Percentiles rank a stretch among this genome's conserved stretches.
Conservation (phyloP, 2,797 vertebrate genomes). For the Pseudotriccus pelzelni region DNA sequence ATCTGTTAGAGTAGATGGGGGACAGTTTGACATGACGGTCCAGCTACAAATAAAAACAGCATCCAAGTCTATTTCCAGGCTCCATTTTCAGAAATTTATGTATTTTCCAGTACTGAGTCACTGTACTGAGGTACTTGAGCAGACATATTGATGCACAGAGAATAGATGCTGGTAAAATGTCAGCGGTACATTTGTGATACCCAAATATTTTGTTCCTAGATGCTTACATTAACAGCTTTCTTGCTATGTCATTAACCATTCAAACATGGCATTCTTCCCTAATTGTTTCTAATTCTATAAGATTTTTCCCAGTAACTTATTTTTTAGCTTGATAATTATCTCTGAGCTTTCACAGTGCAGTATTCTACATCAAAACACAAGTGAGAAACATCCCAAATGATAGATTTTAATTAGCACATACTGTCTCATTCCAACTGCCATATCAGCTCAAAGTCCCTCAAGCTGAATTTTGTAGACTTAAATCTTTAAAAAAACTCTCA, state of each 20-base stretch:
- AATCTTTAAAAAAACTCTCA: background rate
- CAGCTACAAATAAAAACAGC: background rate
- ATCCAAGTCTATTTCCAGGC: background rate
- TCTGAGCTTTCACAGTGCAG: background rate
- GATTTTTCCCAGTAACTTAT: background rate
- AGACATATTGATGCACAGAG: background rate
- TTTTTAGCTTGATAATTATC: background rate
- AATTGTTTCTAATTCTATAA: background rate
- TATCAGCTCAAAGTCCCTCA: background rate
- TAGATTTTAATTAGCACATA: slow-evolving; percentile 36
- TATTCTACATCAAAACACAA: slow-evolving; percentile 7
- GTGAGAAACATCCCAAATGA: slow-evolving; percentile 15
- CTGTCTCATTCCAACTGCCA: background rate
- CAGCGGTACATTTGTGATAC: background rate
- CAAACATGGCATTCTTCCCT: background rate
- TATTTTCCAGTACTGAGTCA: background rate
- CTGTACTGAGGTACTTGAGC: background rate
- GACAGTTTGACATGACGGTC: background rate
- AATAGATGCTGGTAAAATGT: background rate
- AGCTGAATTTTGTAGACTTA: background rate
- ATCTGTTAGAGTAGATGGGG: background rate
- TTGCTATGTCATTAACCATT: background rate
- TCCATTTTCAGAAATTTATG: background rate
- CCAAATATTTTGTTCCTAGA: background rate
- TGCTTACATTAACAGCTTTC: background rate